These are phyloP conservation scores for Aleiodes alternator DNA, from an alignment of 2,888 invertebrate species.

Conservation along the genomic window DNA sequence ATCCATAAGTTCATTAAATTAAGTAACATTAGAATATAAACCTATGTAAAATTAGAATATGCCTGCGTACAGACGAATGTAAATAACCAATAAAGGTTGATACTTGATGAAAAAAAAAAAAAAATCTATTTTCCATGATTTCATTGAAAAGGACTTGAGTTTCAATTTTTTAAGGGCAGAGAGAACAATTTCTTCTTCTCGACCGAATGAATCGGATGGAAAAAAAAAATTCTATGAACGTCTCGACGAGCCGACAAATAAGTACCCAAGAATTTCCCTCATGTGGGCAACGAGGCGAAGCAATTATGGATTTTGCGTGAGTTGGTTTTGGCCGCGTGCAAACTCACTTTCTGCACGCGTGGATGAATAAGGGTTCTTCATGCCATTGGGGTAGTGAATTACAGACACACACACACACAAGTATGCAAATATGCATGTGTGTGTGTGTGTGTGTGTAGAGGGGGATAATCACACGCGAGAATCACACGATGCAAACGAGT, in stretches of 20 bases:
- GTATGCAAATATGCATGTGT: too few relatives aligned
- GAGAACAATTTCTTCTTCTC: too few relatives aligned
- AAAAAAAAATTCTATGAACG: conserved; percentile 3
- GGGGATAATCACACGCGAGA: conserved; percentile 62
- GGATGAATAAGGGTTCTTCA: conserved; percentile 41
- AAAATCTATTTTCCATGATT: too few relatives aligned
- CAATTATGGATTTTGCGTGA: conserved; percentile 67
- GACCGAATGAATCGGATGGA: too few relatives aligned
- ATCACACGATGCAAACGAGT: conserved; percentile 63
- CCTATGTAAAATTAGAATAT: too few relatives aligned
- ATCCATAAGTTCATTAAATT: too few relatives aligned
- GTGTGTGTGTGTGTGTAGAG: conserved; percentile 12
- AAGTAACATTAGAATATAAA: too few relatives aligned
- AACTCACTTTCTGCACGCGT: conserved; percentile 59
- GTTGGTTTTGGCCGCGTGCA: conserved; percentile 67
- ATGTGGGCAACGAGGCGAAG: conserved; percentile 63
- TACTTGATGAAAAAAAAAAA: too few relatives aligned
- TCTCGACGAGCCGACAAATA: conserved; percentile 32
- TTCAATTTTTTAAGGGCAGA: not conserved
- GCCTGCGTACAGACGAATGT: too few relatives aligned
- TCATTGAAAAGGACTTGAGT: too few relatives aligned
- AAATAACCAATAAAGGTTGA: too few relatives aligned
- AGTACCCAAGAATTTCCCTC: not conserved
- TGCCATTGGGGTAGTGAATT: conserved; percentile 31
- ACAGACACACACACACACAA: conserved; percentile 4